Evolutionary conservation across 2,113 vertebrate species (phyloP), one percentile per base, ranked within the genome.

Genomic region (Zosterops borbonicus): DNA sequence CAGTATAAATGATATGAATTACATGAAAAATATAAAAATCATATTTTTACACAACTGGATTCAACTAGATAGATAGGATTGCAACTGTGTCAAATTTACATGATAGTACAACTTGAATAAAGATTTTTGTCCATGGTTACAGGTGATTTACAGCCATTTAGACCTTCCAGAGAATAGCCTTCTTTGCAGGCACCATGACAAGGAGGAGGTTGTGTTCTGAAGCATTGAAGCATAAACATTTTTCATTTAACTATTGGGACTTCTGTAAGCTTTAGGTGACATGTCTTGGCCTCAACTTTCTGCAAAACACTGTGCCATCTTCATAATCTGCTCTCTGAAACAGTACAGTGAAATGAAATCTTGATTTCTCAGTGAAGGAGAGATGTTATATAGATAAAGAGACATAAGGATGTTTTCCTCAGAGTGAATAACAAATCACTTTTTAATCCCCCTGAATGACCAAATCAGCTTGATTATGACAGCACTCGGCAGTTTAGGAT

Each of bases 161-260:
- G 47, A n/a, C 9, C 18, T 52, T 58, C 23, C n/a, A 47, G 24
- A 62, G 23, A 50, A 18, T 0, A 5, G 2, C 13, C 7, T 12
- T 28, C 60, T 90, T 62, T 71, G n/a, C 67, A 75, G n/a, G 21
- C 18, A 75, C 18, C 15, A 4, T 42, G 28, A 28, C 22, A 82
- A 42, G 49, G 23, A 62, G 25, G 19, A 67, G 19, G 2, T 37
- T 78, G 24, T 39, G 6, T 53, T 95, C 42, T 28, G 59, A 53
- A 78, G 31, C n/a, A 47, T 4, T 44, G 70, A 71, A 70, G 33
- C 22, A 35, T 46, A 59, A 86, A 28, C 33, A 53, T 42, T 52
- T 88, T 52, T 67, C 4, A 4, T 85, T 55, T 15, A 50, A 24
- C 20, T 15, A 23, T 1, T 62, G 25, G 18, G 42, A 27, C 19